A percentile compares a stretch with the other conserved stretches of the same genome.
These are phyloP conservation scores for Tadarida brasiliensis DNA, from an alignment of 2,797 vertebrate species.

Conservation along the genomic window DNA sequence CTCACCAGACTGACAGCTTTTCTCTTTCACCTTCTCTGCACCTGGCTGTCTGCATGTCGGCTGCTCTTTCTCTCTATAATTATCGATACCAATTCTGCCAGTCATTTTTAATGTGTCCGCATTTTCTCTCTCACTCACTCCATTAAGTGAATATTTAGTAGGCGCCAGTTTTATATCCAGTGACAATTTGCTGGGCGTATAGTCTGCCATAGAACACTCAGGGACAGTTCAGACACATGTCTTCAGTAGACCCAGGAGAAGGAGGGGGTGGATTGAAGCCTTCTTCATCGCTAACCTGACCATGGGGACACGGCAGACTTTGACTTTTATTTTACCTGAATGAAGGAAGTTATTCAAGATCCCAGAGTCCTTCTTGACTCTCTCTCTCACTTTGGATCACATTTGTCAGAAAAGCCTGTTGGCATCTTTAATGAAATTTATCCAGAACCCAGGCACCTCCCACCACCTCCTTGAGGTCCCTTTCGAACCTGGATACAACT, in stretches of 20 bases:
- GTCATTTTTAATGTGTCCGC: neutral
- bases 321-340: too few species aligned
- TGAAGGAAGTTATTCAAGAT: neutral
- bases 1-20: neutral
- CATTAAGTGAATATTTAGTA: neutral
- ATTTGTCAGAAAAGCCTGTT: neutral
- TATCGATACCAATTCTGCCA: neutral
- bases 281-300: too few species aligned
- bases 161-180: neutral
- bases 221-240: too few species aligned
- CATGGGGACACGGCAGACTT: too few species aligned
- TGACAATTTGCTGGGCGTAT: too few species aligned
- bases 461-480: neutral
- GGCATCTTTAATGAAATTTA: neutral
- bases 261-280: too few species aligned
- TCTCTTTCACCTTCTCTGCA: neutral
- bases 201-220: too few species aligned
- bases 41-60: neutral
- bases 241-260: too few species aligned
- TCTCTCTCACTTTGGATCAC: neutral
- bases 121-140: neutral
- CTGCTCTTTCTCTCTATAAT: neutral
- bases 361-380: neutral
- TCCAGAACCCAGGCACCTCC: neutral
- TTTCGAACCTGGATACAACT: neutral